Conservation (phyloP, 2,888 invertebrate species). For the Orthosia gothica region DNA sequence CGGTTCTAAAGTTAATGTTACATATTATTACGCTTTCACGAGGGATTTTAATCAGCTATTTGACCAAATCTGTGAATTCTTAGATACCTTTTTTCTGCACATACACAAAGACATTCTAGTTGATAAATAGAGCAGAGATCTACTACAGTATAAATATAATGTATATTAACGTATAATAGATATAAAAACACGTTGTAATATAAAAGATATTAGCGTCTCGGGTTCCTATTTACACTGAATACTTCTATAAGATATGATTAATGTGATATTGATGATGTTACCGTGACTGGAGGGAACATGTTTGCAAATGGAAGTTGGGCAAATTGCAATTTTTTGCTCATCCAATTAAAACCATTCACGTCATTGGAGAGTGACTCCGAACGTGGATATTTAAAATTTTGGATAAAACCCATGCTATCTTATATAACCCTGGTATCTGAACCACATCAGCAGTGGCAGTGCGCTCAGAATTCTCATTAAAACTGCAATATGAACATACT, state of each 20-base stretch:
- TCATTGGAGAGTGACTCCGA: constrained; percentile 8
- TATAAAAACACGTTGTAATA: constrained; percentile 11
- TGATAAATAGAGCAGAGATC: background rate
- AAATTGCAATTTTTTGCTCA: background rate
- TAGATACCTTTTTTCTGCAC: too few relatives aligned
- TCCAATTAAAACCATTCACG: constrained; percentile 26
- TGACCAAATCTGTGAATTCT: too few relatives aligned
- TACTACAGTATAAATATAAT: background rate
- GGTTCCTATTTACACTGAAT: constrained; percentile 15
- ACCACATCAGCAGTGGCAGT: constrained; percentile 18
- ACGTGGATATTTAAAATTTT: constrained; percentile 9
- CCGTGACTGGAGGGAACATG: background rate
- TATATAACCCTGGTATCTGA: constrained; percentile 37
- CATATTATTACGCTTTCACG: too few relatives aligned
- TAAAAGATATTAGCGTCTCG: constrained; percentile 15
- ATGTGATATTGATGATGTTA: constrained; percentile 34
- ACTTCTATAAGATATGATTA: constrained; percentile 40
- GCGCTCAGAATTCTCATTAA: constrained; percentile 43
- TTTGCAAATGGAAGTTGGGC: background rate
- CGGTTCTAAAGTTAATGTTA: too few relatives aligned
- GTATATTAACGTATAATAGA: background rate
- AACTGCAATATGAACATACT: constrained; percentile 10
- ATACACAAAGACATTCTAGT: background rate
- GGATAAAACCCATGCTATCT: background rate
- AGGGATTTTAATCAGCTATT: too few relatives aligned